A percentile compares a stretch with the other conserved stretches of the same genome.
Conservation (phyloP, 1,140 invertebrate genomes). For the Drusus annulatus region DNA sequence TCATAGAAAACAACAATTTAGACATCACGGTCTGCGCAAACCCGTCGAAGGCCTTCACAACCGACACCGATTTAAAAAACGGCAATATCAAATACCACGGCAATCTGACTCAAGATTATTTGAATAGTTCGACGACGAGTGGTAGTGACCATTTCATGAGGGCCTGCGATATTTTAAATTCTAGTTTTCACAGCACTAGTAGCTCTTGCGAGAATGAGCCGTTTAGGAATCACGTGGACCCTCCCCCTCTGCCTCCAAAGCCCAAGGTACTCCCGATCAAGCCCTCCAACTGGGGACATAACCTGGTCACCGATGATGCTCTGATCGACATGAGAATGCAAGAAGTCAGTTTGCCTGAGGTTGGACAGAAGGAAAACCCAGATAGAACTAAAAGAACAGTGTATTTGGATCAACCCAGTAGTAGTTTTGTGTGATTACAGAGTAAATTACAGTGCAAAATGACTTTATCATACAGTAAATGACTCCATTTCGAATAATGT, state of each 20-base stretch:
- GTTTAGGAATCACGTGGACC: conserved; percentile 59
- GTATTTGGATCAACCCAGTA: conserved; percentile 75
- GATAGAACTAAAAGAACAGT: conserved; percentile 63
- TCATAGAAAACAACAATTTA: conserved; percentile 57
- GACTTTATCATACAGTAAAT: no score
- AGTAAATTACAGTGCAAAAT: not conserved
- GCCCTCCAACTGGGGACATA: conserved; percentile 72
- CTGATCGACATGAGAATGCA: conserved; percentile 52
- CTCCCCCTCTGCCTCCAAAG: conserved; percentile 74
- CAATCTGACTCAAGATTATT: conserved; percentile 55
- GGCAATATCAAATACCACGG: conserved; percentile 46
- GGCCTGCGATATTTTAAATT: conserved; percentile 55
- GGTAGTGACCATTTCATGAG: conserved; percentile 56
- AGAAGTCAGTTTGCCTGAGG: conserved; percentile 60
- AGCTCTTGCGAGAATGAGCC: conserved; percentile 56
- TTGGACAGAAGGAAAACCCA: conserved; percentile 57
- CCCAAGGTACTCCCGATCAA: conserved; percentile 74
- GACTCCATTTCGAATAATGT: no score
- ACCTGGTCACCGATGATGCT: conserved; percentile 27
- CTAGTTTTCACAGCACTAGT: conserved; percentile 57
- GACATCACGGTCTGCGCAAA: conserved; percentile 29
- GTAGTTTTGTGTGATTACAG: conserved; percentile 78
- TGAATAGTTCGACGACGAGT: conserved; percentile 56
- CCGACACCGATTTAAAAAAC: conserved; percentile 45
- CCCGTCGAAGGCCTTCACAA: conserved; percentile 13